Base-by-base conservation (phyloP, 2,113 vertebrate genomes). In the Cepphus grylle region DNA sequence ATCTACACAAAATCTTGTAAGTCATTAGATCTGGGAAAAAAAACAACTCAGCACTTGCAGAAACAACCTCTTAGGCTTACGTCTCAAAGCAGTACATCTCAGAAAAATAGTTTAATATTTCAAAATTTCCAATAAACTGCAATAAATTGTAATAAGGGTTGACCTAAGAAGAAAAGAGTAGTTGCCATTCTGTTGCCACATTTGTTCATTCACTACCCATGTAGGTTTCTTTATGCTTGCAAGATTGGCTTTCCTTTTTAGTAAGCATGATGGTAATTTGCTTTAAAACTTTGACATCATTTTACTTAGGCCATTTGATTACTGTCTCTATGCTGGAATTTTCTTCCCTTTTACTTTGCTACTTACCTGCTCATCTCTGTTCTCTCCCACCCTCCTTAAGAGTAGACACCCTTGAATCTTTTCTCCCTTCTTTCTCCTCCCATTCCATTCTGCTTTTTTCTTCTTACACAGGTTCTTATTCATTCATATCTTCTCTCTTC, bases 81-180 rank as follows among this genome's bases (percentile, higher is more conserved):
- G 36, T 36, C 47, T 92, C 90, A 82, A 79, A 95, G 94, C 82
- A 93, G 90, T 47, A 90, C 77, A 66, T 87, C 82, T 86, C 36
- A 65, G 45, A 71, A 94, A 93, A 96, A 94, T 40, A 86, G 66
- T 30, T 96, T 95, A 96, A 94, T 95, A 94, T 96, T 96, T 94
- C 93, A 88, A 88, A 94, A 93, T 90, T 96, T 97, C 96, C 93
- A 93, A 91, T 20, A 43, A 93, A 91, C 90, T 93, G 96, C 83
- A 95, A 91, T 93, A 80, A 93, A 91, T 93, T 93, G 96, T 85
- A 96, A 91, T 94, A 80, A 93, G 95, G 93, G 79, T 89, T 93
- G 93, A 94, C 89, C 91, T 96, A 95, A 94, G 93, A 96, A 76
- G 92, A 71, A 77, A 77, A 42, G 5, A 63, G 21, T 23, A 62